These are phyloP conservation scores for Acrocephalus arundinaceus DNA, from an alignment of 2,113 vertebrate genomes.

Conservation along the genomic window DNA sequence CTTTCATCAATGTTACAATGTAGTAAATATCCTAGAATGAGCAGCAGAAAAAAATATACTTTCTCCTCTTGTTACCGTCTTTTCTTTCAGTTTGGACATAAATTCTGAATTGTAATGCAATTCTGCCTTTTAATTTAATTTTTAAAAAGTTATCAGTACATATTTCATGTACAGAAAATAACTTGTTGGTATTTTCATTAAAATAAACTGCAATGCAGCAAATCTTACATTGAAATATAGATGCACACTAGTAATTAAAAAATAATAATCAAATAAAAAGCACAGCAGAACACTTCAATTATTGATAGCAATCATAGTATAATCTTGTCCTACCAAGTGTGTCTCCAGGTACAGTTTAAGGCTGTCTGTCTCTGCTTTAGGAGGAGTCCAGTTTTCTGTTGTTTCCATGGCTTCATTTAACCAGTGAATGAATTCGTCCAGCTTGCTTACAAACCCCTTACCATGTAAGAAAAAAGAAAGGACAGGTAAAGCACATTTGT, in stretches of 20 bases:
- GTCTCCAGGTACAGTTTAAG: constrained; percentile 95
- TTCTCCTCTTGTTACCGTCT: not conserved
- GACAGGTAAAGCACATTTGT: constrained; percentile 46
- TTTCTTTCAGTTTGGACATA: not conserved
- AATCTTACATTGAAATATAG: constrained; percentile 38
- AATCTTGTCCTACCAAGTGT: constrained; percentile 88
- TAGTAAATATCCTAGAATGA: constrained; percentile 38
- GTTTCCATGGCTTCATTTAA: constrained; percentile 92
- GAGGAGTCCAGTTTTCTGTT: constrained; percentile 95
- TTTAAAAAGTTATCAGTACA: not conserved
- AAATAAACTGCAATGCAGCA: constrained; percentile 15
- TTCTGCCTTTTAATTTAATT: constrained; percentile 5
- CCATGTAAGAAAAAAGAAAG: constrained; percentile 28
- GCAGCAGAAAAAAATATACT: constrained; percentile 38
- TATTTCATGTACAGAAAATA: constrained; percentile 6
- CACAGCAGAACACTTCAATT: constrained; percentile 33
- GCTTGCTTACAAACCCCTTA: constrained; percentile 91
- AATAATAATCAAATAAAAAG: constrained; percentile 48
- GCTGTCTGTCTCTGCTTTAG: constrained; percentile 86
- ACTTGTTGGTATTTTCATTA: not conserved
- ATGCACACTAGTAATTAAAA: constrained; percentile 44
- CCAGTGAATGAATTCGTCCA: constrained; percentile 97
- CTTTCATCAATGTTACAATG: constrained; percentile 51
- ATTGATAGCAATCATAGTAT: constrained; percentile 15
- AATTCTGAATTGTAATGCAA: not conserved